Percentiles rank a stretch among this genome's conserved stretches.
Conservation (phyloP, 1,140 invertebrate species). For the Meloidogyne hapla region DNA sequence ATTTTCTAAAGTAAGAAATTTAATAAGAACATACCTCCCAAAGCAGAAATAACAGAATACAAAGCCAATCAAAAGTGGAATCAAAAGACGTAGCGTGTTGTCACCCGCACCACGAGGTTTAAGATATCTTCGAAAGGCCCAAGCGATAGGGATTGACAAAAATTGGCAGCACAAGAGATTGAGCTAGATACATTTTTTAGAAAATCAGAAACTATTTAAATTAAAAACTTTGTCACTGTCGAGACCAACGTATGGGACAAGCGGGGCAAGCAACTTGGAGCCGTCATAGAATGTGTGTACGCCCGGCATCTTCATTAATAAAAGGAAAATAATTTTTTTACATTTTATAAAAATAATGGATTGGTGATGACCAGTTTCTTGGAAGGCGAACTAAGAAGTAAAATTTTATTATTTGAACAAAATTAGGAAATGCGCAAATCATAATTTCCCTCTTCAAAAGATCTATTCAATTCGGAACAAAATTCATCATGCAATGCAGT, state of each 20-base stretch:
- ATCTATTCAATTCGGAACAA: not conserved
- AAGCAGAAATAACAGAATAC: conserved; percentile 82
- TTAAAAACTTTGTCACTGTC: conserved; percentile 26
- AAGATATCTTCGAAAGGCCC: conserved; percentile 74
- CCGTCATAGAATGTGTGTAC: conserved; percentile 28
- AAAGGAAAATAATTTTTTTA: not conserved
- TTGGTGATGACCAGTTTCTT: not conserved
- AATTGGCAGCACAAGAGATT: conserved; percentile 82
- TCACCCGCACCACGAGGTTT: conserved; percentile 71
- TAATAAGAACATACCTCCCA: conserved; percentile 72
- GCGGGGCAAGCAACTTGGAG: conserved; percentile 15
- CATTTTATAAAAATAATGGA: not conserved
- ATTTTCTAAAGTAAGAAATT: not conserved
- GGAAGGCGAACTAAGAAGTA: not conserved
- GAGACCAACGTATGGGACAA: conserved; percentile 20
- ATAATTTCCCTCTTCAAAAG: not conserved
- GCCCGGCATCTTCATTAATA: not conserved
- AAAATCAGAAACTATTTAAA: not conserved
- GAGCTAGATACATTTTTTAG: conserved; percentile 68
- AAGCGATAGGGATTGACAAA: conserved; percentile 74
- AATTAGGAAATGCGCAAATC: not conserved
- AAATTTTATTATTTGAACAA: not conserved
- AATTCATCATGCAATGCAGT: not conserved
- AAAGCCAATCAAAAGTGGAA: conserved; percentile 76
- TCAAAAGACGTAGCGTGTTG: conserved; percentile 72